Evolutionary conservation across 1,140 invertebrate genomes (phyloP).

Genomic region (Cydia strobilella): DNA sequence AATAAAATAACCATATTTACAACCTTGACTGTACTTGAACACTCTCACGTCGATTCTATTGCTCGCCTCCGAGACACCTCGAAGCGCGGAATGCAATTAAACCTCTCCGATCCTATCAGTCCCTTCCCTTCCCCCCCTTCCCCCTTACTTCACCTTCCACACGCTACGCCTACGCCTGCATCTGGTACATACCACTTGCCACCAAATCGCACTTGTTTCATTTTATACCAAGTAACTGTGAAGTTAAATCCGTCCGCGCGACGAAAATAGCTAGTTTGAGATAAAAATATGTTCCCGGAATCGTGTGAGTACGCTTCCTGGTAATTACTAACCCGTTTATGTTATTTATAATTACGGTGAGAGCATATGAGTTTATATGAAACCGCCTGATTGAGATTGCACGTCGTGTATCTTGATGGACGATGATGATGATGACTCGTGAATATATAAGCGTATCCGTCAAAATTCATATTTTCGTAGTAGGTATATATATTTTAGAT

Average conservation of each 20-base stretch:
- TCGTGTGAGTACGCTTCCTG: not conserved
- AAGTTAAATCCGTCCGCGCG: slow-evolving; percentile 7
- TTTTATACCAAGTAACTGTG: slow-evolving; percentile 7
- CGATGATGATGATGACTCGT: not conserved
- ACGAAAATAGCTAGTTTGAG: slow-evolving; percentile 1
- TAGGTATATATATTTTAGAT: not conserved
- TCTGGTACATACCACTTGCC: slow-evolving; percentile 13
- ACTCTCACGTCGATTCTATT: slow-evolving; percentile 16
- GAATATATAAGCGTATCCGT: not conserved
- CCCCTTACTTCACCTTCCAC: not conserved
- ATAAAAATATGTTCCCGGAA: not conserved
- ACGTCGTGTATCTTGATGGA: not conserved
- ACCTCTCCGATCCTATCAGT: slow-evolving; percentile 4
- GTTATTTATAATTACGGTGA: slow-evolving; percentile 7
- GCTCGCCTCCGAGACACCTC: slow-evolving; percentile 6
- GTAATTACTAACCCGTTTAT: not conserved
- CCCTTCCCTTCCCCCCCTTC: not conserved
- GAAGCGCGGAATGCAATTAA: slow-evolving; percentile 11
- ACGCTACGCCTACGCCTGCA: not conserved
- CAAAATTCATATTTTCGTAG: not conserved
- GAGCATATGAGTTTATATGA: not conserved
- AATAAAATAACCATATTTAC: not conserved
- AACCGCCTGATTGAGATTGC: slow-evolving; percentile 5
- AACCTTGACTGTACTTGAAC: not conserved
- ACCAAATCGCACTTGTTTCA: slow-evolving; percentile 16